phyloP scores from a whole-genome alignment of 2,888 invertebrate genomes.

The Hypercompe scribonia region DNA sequence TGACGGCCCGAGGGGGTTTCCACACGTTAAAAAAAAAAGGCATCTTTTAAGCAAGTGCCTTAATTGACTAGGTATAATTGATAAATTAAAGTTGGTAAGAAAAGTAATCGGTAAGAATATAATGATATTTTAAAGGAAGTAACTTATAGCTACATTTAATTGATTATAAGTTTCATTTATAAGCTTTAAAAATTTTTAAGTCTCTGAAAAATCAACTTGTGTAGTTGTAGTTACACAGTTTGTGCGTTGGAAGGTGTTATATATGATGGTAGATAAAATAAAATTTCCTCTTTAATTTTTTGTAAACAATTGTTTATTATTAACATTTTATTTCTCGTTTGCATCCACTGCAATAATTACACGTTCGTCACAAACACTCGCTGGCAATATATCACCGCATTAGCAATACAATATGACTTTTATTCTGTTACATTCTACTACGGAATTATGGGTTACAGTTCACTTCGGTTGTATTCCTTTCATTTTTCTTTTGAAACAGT shows the following conservation, averaged over 20 bases:
- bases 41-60: too few species aligned
- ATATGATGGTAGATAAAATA: conserved; percentile 50
- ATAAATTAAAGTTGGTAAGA: too few species aligned
- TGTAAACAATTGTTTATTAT: conserved; percentile 88
- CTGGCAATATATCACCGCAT: conserved; percentile 76
- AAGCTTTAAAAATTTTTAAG: too few species aligned
- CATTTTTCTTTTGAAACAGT: conserved; percentile 84
- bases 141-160: too few species aligned
- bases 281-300: conserved; percentile 80
- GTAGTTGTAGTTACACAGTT: not conserved
- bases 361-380: conserved; percentile 79
- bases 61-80: too few species aligned
- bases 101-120: too few species aligned
- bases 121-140: too few species aligned
- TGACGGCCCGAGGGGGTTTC: too few species aligned
- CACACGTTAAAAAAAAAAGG: too few species aligned
- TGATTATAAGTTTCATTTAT: too few species aligned
- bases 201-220: not conserved
- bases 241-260: not conserved
- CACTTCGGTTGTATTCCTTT: conserved; percentile 74
- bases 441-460: conserved; percentile 78
- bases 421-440: conserved; percentile 77
- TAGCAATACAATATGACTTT: conserved; percentile 82
- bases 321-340: conserved; percentile 85
- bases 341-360: conserved; percentile 80